phyloP scores from a whole-genome alignment of 2,113 vertebrate species.

The Marmota monax region DNA sequence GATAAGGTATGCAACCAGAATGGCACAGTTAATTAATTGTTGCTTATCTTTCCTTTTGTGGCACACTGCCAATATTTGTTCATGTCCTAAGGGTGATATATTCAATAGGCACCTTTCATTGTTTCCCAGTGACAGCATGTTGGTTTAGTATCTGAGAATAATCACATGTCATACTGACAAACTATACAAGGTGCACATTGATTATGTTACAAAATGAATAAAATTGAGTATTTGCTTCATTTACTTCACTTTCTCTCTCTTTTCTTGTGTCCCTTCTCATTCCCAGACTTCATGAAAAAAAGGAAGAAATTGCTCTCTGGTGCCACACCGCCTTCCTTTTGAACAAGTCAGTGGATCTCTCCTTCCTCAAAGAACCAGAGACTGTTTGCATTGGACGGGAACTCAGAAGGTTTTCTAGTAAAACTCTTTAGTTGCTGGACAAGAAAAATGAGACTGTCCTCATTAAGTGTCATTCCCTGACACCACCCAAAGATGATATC shows the following conservation, averaged over 20 bases:
- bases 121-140: background rate
- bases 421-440: background rate
- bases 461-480: background rate
- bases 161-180: background rate
- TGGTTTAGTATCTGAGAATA: background rate
- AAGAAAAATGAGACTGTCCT: background rate
- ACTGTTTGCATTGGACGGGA: background rate
- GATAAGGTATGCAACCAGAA: background rate
- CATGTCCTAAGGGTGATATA: background rate
- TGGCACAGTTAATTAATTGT: background rate
- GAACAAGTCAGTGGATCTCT: background rate
- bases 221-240: background rate
- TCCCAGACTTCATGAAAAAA: background rate
- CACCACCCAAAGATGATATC: too few relatives aligned
- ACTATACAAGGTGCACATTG: background rate
- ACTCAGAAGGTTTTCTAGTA: background rate
- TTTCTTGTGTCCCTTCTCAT: background rate
- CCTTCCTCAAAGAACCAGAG: background rate
- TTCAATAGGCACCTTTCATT: background rate
- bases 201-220: background rate
- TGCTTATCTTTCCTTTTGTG: background rate
- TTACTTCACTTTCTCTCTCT: background rate
- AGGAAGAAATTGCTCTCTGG: background rate
- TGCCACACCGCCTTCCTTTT: background rate
- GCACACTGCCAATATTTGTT: background rate